A percentile compares a stretch with the other conserved stretches of the same genome.
Evolutionary conservation across 1,140 invertebrate genomes (phyloP).

Genomic region (Araneus ventricosus): DNA sequence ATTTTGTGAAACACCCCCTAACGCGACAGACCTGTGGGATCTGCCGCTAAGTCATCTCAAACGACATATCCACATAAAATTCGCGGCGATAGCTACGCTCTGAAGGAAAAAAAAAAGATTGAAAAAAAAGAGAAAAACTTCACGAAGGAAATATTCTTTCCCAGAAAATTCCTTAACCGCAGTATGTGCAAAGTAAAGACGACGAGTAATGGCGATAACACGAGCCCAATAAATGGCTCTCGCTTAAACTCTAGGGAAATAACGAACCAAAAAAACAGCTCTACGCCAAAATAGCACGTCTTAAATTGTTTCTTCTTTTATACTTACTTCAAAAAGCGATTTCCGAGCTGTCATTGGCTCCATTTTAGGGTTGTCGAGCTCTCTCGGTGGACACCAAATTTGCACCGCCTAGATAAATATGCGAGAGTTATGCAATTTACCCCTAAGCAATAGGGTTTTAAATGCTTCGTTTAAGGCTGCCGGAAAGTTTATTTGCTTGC

Average conservation of each 20-base stretch:
- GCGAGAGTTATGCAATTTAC: constrained; percentile 61
- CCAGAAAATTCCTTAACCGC: constrained; percentile 63
- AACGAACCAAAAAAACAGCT: constrained; percentile 50
- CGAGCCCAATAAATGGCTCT: constrained; percentile 58
- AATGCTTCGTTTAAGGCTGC: constrained; percentile 51
- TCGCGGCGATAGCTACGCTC: constrained; percentile 37
- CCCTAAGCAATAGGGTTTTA: constrained; percentile 47
- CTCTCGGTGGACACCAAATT: constrained; percentile 18
- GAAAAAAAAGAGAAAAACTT: constrained; percentile 12
- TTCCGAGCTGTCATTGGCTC: constrained; percentile 40
- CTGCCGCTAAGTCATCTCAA: constrained; percentile 54
- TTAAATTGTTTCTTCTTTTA: constrained; percentile 72
- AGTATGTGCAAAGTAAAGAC: constrained; percentile 49
- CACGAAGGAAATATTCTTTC: constrained; percentile 54
- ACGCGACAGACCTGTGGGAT: constrained; percentile 49
- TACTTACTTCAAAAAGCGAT: constrained; percentile 69
- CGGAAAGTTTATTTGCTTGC: constrained; percentile 44
- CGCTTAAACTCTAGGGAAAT: constrained; percentile 48
- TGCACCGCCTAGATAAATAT: constrained; percentile 31
- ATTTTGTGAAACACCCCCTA: constrained; percentile 49
- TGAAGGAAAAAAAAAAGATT: neutral
- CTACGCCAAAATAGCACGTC: constrained; percentile 59
- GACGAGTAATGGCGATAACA: constrained; percentile 67
- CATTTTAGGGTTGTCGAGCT: constrained; percentile 47
- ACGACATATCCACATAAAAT: constrained; percentile 50